These are phyloP conservation scores for Halcyon chelicuti DNA, from an alignment of 2,797 vertebrate species.

Conservation along the genomic window DNA sequence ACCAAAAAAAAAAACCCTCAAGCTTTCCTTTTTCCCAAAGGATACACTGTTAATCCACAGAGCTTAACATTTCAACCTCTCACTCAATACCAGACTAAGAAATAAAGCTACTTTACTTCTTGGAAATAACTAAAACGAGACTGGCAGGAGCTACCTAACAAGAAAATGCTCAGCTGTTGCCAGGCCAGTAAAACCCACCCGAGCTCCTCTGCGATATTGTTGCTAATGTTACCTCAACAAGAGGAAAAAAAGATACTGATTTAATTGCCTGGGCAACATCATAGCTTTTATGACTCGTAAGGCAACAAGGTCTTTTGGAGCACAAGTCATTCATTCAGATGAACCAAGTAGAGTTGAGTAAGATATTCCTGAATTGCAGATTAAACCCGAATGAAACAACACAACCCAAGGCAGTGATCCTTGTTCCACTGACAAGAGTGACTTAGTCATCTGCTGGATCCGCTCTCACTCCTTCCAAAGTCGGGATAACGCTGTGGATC, in stretches of 20 bases:
- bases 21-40: slow-evolving; percentile 42
- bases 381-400: not conserved
- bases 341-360: not conserved
- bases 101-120: slow-evolving; percentile 68
- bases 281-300: not conserved
- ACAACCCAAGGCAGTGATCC: not conserved
- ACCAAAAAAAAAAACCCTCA: slow-evolving; percentile 1
- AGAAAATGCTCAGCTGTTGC: slow-evolving; percentile 47
- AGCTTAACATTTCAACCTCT: slow-evolving; percentile 74
- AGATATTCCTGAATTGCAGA: not conserved
- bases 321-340: not conserved
- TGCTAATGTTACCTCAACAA: slow-evolving; percentile 23
- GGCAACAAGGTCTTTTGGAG: not conserved
- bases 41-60: slow-evolving; percentile 40
- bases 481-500: not conserved
- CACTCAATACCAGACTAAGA: slow-evolving; percentile 50
- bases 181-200: slow-evolving; percentile 34
- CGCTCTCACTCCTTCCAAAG: not conserved
- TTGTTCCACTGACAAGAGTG: not conserved
- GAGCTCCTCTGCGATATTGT: slow-evolving; percentile 4
- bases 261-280: slow-evolving; percentile 54
- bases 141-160: slow-evolving; percentile 49
- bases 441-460: not conserved
- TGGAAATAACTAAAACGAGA: slow-evolving; percentile 46
- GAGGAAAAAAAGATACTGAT: not conserved